Percentiles rank a stretch among this genome's conserved stretches.
phyloP scores from a whole-genome alignment of 2,113 vertebrate genomes.

The Barbus barbus region DNA sequence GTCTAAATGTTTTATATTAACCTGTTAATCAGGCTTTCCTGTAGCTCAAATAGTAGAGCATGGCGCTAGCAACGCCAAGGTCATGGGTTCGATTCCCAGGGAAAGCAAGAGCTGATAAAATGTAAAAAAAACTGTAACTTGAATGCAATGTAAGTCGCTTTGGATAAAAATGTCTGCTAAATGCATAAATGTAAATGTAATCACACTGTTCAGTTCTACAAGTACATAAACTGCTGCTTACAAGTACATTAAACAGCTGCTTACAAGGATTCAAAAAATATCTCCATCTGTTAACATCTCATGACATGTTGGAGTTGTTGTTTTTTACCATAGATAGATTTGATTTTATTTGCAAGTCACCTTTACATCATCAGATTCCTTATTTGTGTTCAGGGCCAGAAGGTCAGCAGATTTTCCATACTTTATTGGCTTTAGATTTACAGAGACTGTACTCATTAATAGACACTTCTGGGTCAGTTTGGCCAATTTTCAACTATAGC shows the following conservation, averaged over 20 bases:
- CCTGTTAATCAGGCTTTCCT: too few species aligned
- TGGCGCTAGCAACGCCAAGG: too few species aligned
- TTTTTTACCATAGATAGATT: neutral
- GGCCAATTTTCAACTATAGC: slow-evolving; percentile 9
- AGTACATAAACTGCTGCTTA: neutral
- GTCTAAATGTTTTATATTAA: neutral
- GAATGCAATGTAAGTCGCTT: too few species aligned
- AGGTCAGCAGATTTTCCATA: neutral
- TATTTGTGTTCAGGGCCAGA: neutral
- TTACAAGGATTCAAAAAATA: neutral
- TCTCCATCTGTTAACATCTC: neutral
- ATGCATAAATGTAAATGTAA: too few species aligned
- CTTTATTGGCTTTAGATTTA: slow-evolving; percentile 3
- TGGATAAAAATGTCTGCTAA: too few species aligned
- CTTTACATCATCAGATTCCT: neutral
- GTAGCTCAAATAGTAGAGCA: too few species aligned
- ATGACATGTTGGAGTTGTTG: neutral
- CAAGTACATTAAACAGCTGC: neutral
- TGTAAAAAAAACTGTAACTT: too few species aligned
- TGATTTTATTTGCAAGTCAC: neutral
- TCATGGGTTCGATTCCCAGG: too few species aligned
- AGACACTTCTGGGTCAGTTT: neutral
- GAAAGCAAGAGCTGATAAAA: too few species aligned
- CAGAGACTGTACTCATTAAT: slow-evolving; percentile 4
- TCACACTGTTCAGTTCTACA: neutral